Evolutionary conservation across 2,113 vertebrate genomes (phyloP).

Genomic region (Istiophorus platypterus): DNA sequence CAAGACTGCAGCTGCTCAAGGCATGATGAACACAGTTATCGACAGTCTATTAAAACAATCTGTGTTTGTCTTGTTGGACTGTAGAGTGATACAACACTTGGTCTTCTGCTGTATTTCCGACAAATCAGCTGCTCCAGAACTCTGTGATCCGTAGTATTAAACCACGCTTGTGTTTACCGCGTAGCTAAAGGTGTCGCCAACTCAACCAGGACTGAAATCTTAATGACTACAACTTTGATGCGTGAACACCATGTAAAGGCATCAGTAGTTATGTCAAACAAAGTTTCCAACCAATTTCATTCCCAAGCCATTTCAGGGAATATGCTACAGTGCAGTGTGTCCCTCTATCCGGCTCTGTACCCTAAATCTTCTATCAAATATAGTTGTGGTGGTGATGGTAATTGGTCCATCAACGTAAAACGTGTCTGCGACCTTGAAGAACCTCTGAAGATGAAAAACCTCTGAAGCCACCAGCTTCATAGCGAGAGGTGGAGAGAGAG

Average conservation of each 20-base stretch:
- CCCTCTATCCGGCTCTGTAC: constrained; percentile 12
- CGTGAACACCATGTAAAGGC: not conserved
- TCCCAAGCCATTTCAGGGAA: not conserved
- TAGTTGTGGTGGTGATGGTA: constrained; percentile 33
- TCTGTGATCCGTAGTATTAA: not conserved
- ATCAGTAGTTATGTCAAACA: not conserved
- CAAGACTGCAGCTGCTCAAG: no score
- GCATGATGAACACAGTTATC: no score
- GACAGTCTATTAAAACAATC: not conserved
- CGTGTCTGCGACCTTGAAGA: constrained; percentile 73
- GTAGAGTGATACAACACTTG: not conserved
- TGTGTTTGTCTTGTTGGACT: not conserved
- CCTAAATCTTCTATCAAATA: constrained; percentile 12
- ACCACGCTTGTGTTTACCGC: constrained; percentile 8
- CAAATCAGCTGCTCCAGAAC: not conserved
- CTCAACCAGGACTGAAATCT: not conserved
- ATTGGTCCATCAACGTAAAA: constrained; percentile 67
- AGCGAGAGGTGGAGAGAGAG: constrained; percentile 34
- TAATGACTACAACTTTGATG: not conserved
- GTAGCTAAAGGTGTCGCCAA: not conserved
- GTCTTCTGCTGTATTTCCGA: not conserved
- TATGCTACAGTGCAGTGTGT: not conserved
- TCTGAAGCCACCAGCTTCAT: constrained; percentile 32
- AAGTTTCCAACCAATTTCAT: not conserved
- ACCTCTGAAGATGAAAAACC: constrained; percentile 74